Evolutionary conservation across 2,113 vertebrate genomes (phyloP), one percentile per base, ranked within the genome.

Genomic region (Amphiprion percula): DNA sequence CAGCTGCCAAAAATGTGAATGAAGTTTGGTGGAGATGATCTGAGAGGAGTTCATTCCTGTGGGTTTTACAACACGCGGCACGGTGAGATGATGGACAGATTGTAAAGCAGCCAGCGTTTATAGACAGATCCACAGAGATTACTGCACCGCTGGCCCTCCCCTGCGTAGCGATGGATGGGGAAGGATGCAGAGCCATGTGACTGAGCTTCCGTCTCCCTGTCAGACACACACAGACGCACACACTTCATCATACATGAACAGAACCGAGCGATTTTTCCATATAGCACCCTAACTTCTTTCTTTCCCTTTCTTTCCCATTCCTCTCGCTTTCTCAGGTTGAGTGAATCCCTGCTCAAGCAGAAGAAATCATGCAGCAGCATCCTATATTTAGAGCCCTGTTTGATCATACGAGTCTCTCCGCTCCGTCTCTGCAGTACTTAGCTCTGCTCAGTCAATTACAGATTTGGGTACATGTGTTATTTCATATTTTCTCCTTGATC

Each of bases 311-410:
- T 9, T 49, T 23, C 49, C 53, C 41, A 37, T 60, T 47, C 15
- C 60, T 50, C 19, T 49, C 33, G 33, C 41, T 10, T 58, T 44
- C 55, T 75, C 49, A 86, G 81, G 76, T 55, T 84, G 91, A 82
- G 90, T 90, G 83, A 92, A 88, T 91, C 85, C 91, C 63, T 86
- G 87, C 74, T 90, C 90, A 82, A 84, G 86, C 90, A 85, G 85
- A 89, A 90, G 78, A 90, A 90, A 85, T 90, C 76, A 77, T 85
- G 86, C 76, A 71, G 79, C 82, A 89, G 79, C 71, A 60, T 87
- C 88, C 91, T 92, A 92, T 92, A 91, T 91, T 92, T 92, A 92
- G 91, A 89, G 39, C 63, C 69, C 15, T 15, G 80, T 88, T 88
- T 88, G 90, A 91, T 85, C 88, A 90, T 65, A 74, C 58, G 30